phyloP scores from a whole-genome alignment of 2,888 invertebrate genomes.

The Dryobotodes eremita region DNA sequence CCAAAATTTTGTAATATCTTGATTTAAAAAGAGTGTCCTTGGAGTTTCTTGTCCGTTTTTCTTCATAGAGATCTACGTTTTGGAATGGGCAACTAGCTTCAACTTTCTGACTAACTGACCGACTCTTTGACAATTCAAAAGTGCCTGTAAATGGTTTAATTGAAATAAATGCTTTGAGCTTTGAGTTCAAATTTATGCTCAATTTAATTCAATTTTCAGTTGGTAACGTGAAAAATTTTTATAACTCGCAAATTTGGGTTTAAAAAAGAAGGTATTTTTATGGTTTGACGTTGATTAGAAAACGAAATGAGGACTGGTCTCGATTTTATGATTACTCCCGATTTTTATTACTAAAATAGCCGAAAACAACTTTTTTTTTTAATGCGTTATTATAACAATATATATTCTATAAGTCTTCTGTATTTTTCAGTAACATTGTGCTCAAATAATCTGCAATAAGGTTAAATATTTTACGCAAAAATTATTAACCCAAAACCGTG shows the following conservation, averaged over 20 bases:
- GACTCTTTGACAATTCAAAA: no score
- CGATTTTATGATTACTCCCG: background rate
- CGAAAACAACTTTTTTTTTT: background rate
- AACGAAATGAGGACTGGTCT: background rate
- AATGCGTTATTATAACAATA: no score
- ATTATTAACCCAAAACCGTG: conserved; percentile 14
- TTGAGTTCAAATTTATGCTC: conserved; percentile 18
- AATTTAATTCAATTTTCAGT: conserved; percentile 13
- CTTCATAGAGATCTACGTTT: no score
- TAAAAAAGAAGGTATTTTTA: background rate
- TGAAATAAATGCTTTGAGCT: no score
- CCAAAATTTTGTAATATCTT: no score
- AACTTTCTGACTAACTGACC: no score
- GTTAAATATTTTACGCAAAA: background rate
- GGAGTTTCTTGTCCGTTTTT: no score
- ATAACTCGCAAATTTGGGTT: background rate
- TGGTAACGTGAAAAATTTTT: background rate
- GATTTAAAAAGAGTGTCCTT: no score
- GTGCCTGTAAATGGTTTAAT: no score
- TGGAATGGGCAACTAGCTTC: no score
- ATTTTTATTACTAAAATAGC: background rate
- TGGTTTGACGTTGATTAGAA: background rate
- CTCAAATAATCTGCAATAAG: background rate
- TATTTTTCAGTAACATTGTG: background rate
- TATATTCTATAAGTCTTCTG: no score